These are phyloP conservation scores for Zosterops lateralis DNA, from an alignment of 2,113 vertebrate genomes.

Conservation along the genomic window DNA sequence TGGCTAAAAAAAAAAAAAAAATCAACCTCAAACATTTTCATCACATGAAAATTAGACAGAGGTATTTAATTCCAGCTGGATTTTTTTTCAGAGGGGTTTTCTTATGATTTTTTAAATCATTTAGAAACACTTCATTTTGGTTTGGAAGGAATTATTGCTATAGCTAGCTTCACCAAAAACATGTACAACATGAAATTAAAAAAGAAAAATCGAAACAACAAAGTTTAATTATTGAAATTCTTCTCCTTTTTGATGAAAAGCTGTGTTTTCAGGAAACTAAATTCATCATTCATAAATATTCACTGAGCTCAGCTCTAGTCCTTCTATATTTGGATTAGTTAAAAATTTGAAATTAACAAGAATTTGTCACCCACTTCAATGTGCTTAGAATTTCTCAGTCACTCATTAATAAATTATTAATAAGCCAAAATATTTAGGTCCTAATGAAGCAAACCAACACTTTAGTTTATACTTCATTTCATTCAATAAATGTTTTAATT, in stretches of 20 bases:
- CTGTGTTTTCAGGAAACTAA: not conserved
- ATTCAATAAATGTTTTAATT: not conserved
- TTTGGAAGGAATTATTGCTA: not conserved
- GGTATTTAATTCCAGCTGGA: not conserved
- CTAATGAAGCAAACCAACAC: not conserved
- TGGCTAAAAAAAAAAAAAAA: rapidly evolving
- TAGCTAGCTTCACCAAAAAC: not conserved
- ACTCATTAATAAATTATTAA: not conserved
- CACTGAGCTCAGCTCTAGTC: not conserved
- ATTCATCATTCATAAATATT: not conserved
- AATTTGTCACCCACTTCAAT: not conserved
- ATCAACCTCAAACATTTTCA: not conserved
- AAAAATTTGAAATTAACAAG: not conserved
- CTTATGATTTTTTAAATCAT: not conserved
- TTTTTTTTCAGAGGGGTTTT: not conserved
- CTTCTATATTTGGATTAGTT: not conserved
- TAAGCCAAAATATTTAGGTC: not conserved
- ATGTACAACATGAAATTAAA: not conserved
- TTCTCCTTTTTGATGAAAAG: not conserved
- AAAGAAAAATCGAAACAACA: not conserved
- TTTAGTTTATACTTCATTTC: not conserved
- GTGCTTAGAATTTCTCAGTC: not conserved
- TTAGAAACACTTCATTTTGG: not conserved
- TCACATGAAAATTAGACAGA: not conserved
- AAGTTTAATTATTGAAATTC: not conserved